phyloP scores from a whole-genome alignment of 2,797 vertebrate genomes.

The Oreochromis grahami region DNA sequence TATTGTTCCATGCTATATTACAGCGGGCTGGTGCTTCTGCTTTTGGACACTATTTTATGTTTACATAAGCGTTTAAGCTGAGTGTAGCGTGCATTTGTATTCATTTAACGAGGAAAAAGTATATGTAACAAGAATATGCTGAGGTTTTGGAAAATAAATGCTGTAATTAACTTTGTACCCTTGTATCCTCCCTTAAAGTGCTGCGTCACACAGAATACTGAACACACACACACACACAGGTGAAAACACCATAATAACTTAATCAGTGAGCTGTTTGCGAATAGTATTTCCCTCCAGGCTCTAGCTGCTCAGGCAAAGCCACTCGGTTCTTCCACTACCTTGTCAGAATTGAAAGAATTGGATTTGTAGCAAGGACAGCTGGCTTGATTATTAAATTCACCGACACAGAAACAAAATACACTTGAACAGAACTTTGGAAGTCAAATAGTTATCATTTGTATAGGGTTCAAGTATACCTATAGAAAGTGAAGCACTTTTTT shows the following conservation, averaged over 20 bases:
- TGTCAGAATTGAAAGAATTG: neutral
- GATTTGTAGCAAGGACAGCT: neutral
- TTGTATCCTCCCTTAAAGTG: neutral
- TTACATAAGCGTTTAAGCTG: neutral
- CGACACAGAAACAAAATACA: neutral
- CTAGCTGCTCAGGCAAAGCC: neutral
- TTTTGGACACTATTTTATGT: neutral
- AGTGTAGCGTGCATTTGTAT: neutral
- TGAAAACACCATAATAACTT: neutral
- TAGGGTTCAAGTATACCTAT: neutral
- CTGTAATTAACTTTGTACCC: constrained; percentile 1
- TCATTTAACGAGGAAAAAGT: neutral
- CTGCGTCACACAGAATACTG: neutral
- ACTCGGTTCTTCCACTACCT: neutral
- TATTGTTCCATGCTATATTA: neutral
- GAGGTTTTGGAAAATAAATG: neutral
- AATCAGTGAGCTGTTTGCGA: neutral
- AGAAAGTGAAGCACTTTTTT: neutral
- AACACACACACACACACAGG: neutral
- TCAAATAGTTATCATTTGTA: neutral
- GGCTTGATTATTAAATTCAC: neutral
- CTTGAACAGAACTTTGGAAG: neutral
- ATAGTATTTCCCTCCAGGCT: neutral
- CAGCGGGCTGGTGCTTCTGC: neutral
- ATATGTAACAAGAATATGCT: neutral